phyloP scores from a whole-genome alignment of 2,888 invertebrate species.

The Molorchus minor region DNA sequence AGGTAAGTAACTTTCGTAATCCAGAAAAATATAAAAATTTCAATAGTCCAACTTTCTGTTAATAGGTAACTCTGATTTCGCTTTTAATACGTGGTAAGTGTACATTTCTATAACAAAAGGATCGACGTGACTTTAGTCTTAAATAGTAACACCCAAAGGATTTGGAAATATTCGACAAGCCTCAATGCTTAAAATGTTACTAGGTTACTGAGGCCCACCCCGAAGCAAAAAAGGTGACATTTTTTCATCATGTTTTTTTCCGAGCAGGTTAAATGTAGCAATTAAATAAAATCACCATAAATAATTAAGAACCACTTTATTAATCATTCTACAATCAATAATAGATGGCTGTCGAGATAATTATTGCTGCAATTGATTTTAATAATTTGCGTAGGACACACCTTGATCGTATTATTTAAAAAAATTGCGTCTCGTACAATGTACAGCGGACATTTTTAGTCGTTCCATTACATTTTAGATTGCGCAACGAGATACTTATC shows the following conservation, averaged over 20 bases:
- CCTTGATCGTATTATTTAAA: conserved; percentile 13
- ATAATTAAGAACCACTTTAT: conserved; percentile 7
- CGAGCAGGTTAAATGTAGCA: conserved; percentile 5
- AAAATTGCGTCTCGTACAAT: conserved; percentile 21
- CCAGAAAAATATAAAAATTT: too few relatives aligned
- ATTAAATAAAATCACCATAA: conserved; percentile 6
- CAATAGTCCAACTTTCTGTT: too few relatives aligned
- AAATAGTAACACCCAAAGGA: neutral
- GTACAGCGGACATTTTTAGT: conserved; percentile 20
- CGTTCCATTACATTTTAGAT: conserved; percentile 24
- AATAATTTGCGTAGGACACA: conserved; percentile 23
- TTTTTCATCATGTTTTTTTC: conserved; percentile 4
- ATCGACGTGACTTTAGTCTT: neutral
- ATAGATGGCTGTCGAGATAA: conserved; percentile 28
- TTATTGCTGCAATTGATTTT: conserved; percentile 26
- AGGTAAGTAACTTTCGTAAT: too few relatives aligned
- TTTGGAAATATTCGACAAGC: neutral
- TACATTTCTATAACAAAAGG: too few relatives aligned
- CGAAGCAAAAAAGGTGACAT: neutral
- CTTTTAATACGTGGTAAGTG: too few relatives aligned
- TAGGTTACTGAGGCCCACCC: conserved; percentile 1
- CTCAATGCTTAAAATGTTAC: conserved; percentile 8
- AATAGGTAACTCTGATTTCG: too few relatives aligned
- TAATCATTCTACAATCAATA: conserved; percentile 18
- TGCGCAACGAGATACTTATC: conserved; percentile 31